phyloP scores from a whole-genome alignment of 2,888 invertebrate species.

The Empis stercorea region DNA sequence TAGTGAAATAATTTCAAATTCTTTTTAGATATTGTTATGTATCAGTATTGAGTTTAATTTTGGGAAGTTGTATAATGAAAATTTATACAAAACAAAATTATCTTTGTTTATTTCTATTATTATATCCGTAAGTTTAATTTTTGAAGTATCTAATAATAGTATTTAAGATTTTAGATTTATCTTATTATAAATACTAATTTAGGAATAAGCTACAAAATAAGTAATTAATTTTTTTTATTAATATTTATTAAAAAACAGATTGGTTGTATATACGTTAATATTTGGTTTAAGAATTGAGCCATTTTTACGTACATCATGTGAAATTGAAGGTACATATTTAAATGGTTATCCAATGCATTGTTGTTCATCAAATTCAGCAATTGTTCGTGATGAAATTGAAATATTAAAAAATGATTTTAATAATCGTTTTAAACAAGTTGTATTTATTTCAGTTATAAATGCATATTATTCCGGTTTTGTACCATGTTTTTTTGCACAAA shows the following conservation, averaged over 20 bases:
- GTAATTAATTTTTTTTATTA: neutral
- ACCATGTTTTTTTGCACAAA: constrained; percentile 78
- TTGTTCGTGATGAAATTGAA: constrained; percentile 74
- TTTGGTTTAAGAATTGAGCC: constrained; percentile 69
- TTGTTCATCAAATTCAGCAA: constrained; percentile 57
- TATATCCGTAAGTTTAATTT: constrained; percentile 69
- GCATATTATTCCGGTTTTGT: constrained; percentile 83
- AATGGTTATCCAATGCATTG: constrained; percentile 58
- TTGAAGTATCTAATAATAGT: neutral
- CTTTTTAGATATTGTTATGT: constrained; percentile 49
- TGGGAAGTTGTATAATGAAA: constrained; percentile 57
- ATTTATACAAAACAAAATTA: constrained; percentile 63
- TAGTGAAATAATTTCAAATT: neutral
- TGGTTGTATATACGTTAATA: constrained; percentile 63
- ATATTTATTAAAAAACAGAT: constrained; percentile 39
- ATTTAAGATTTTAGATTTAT: too few relatives aligned
- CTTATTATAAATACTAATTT: neutral
- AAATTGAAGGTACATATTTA: constrained; percentile 32
- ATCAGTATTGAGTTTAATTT: constrained; percentile 43
- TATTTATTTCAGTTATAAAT: constrained; percentile 67
- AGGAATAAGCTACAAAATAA: neutral
- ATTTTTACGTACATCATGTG: constrained; percentile 49
- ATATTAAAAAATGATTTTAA: constrained; percentile 78
- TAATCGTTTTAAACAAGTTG: constrained; percentile 72
- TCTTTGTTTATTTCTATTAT: constrained; percentile 68